These are phyloP conservation scores for Eclectus roratus DNA, from an alignment of 2,113 vertebrate genomes.

Conservation along the genomic window DNA sequence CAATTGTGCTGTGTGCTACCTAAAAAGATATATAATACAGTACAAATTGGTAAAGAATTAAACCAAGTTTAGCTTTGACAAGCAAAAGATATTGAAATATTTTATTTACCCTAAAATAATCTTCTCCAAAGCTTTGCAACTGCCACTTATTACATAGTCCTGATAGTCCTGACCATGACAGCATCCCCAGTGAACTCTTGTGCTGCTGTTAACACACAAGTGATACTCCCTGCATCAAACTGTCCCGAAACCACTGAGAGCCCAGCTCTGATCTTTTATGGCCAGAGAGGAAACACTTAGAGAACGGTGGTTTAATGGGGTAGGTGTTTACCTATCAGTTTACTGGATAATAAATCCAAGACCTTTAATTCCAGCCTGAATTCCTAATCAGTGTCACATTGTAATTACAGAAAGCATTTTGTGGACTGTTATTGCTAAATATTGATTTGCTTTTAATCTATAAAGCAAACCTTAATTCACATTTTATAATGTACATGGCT, in stretches of 20 bases:
- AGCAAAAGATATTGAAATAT: neutral
- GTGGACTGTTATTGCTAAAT: neutral
- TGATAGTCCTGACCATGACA: neutral
- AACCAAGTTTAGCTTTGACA: neutral
- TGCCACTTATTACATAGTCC: neutral
- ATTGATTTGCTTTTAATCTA: conserved; percentile 7
- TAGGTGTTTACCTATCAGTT: neutral
- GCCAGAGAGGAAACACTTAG: neutral
- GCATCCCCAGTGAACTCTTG: neutral
- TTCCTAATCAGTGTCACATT: neutral
- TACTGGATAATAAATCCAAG: neutral
- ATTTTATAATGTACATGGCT: neutral
- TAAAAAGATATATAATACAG: neutral
- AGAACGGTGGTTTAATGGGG: neutral
- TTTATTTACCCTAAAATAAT: neutral
- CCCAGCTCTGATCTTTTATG: neutral
- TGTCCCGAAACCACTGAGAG: neutral
- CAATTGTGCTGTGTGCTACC: neutral
- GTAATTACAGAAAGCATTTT: neutral
- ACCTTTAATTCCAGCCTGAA: neutral
- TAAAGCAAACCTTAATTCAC: neutral
- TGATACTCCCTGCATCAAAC: neutral
- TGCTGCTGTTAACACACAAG: neutral
- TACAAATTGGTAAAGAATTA: neutral
- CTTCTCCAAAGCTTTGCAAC: neutral